A percentile compares a stretch with the other conserved stretches of the same genome.
Conservation (phyloP, 2,797 vertebrate species). For the Sebastes taczanowskii region DNA sequence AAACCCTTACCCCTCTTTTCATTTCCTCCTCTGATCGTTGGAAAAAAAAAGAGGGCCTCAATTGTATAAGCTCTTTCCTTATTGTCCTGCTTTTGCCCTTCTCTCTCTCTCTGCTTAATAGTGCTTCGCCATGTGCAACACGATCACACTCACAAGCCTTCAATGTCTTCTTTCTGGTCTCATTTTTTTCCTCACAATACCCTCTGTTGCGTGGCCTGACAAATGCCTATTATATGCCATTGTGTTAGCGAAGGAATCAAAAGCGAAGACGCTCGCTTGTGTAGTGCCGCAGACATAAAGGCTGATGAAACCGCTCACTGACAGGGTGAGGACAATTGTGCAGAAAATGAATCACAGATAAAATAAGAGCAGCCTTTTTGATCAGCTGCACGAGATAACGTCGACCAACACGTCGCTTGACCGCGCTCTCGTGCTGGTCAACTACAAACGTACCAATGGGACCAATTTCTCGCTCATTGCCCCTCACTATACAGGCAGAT, state of each 20-base stretch:
- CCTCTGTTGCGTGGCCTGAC: neutral
- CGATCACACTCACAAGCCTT: conserved; percentile 26
- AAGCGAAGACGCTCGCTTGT: conserved; percentile 47
- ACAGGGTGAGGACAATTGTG: conserved; percentile 38
- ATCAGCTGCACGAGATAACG: conserved; percentile 52
- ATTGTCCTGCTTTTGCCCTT: conserved; percentile 19
- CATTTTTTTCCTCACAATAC: conserved; percentile 9
- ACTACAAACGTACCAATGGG: conserved; percentile 62
- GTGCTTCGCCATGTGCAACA: conserved; percentile 18
- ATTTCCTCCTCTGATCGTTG: conserved; percentile 34
- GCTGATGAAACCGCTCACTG: conserved; percentile 64
- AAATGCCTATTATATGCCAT: conserved; percentile 30
- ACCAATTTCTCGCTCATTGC: conserved; percentile 62
- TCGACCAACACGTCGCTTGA: conserved; percentile 20
- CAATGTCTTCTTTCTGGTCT: conserved; percentile 22
- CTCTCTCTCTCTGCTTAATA: conserved; percentile 10
- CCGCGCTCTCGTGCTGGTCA: conserved; percentile 42
- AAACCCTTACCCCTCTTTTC: conserved; percentile 53
- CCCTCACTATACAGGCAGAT: conserved; percentile 47
- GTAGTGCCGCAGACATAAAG: conserved; percentile 39
- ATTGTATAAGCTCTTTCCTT: conserved; percentile 8
- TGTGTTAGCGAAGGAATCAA: conserved; percentile 54
- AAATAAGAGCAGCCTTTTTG: conserved; percentile 61
- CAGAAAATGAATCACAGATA: conserved; percentile 49
- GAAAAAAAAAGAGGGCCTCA: neutral